Base-by-base conservation (phyloP, 2,797 vertebrate genomes). In the Pterois miles region DNA sequence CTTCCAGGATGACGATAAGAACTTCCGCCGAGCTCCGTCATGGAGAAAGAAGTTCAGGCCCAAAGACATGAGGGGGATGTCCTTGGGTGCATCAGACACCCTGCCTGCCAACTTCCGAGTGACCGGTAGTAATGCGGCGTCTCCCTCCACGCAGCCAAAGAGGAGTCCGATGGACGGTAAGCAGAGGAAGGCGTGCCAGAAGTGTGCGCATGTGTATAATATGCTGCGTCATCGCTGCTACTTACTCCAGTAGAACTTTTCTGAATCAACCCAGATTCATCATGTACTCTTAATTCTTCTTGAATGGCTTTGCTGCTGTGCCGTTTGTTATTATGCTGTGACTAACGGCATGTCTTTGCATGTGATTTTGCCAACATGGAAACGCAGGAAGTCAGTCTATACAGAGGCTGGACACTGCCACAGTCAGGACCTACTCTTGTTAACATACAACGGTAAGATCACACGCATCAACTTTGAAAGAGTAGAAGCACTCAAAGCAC, bases 371-470 rank as follows among this genome's bases (percentile, higher is more conserved):
- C 93, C 78, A 27, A 57, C 86, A 12, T 88, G 93, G 91, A 80
- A 84, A 90, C 92, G 69, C 96, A 98, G 97, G 97, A 93, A 95
- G 92, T 94, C 95, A 97, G 93, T 96, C 97, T 92, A 94, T 97
- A 92, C 98, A 98, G 96, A 97, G 97, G 95, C 93, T 99, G 97
- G 98, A 99, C 91, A 96, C 98, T 84, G 96, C 97, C 85, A 96
- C 98, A 83, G 96, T 99, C 96, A 97, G 98, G 96, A 99, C 98
- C 89, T 99, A 99, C 96, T 99, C 98, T 94, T 99, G 98, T 96
- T 99, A 97, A 97, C 94, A 93, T 34, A 87, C 91, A 92, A 92
- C 89, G 92, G 94, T 94, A 92, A 94, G 46, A 48, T 48, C 46
- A 48, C 46, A 48, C 78, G 1, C 71, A 43, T 2, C 38, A 29